Conservation (phyloP, 2,113 vertebrate genomes). For the Peromyscus californicus region DNA sequence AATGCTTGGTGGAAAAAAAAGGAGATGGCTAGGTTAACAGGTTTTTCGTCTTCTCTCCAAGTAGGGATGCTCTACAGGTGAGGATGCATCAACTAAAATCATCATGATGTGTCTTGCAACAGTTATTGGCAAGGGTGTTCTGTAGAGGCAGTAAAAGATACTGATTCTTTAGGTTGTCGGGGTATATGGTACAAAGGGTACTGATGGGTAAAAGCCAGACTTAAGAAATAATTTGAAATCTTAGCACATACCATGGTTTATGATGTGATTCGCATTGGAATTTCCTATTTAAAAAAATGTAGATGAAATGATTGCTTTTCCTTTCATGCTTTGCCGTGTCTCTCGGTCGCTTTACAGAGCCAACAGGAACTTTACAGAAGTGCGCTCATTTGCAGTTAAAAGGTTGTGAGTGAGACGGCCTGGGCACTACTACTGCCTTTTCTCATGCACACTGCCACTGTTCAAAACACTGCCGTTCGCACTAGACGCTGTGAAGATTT, state of each 20-base stretch:
- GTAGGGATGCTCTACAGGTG: background rate
- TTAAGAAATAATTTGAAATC: conserved; percentile 62
- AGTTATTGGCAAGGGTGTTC: conserved; percentile 3
- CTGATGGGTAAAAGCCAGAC: background rate
- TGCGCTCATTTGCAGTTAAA: background rate
- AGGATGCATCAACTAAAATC: background rate
- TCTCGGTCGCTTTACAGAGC: conserved; percentile 67
- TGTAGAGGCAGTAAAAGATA: background rate
- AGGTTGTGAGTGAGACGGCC: conserved; percentile 23
- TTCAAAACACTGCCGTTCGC: background rate
- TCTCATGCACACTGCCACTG: background rate
- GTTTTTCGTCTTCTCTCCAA: background rate
- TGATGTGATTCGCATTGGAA: conserved; percentile 11
- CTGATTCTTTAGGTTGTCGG: background rate
- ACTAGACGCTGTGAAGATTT: background rate
- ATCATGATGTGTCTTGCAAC: background rate
- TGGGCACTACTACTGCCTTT: background rate
- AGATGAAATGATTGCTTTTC: conserved; percentile 52
- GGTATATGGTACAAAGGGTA: background rate
- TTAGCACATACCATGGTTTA: conserved; percentile 62
- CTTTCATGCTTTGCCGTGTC: conserved; percentile 32
- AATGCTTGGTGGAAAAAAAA: background rate
- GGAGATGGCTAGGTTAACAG: background rate
- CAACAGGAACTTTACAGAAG: conserved; percentile 51
- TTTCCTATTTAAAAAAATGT: conserved; percentile 62